phyloP scores from a whole-genome alignment of 92 coral and sea anemone genomes.

The Palythoa grandis region DNA sequence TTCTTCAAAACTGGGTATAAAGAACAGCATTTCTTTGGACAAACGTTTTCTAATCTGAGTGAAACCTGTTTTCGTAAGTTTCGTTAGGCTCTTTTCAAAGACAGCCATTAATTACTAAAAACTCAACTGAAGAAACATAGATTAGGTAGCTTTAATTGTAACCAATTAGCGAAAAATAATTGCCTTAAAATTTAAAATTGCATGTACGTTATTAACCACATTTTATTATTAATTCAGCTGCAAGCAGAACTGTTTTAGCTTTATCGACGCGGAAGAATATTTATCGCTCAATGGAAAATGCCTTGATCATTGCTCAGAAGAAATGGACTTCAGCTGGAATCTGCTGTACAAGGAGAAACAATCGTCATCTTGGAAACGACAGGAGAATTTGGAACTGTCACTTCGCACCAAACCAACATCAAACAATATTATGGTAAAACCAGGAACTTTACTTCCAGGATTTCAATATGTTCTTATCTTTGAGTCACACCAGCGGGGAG shows the following conservation, averaged over 20 bases:
- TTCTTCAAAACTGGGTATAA: too few species aligned
- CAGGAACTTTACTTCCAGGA: conserved; percentile 2
- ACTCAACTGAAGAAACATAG: too few species aligned
- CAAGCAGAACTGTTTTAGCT: conserved; percentile 13
- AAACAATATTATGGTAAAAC: conserved; percentile 24
- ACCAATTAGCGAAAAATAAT: too few species aligned
- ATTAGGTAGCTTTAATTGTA: too few species aligned
- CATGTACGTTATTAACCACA: neutral
- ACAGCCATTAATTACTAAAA: too few species aligned
- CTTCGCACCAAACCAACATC: conserved; percentile 26
- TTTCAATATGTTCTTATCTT: conserved; percentile 9
- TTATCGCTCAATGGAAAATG: conserved; percentile 30
- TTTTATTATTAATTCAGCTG: neutral
- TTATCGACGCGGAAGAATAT: conserved; percentile 17
- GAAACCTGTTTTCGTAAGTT: too few species aligned
- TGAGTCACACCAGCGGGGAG: neutral
- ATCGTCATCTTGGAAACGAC: conserved; percentile 10
- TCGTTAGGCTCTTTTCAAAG: too few species aligned
- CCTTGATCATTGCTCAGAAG: conserved; percentile 7
- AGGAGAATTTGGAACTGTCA: neutral
- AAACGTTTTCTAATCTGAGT: too few species aligned
- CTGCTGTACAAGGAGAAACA: conserved; percentile 17
- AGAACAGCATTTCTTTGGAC: too few species aligned
- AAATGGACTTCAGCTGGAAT: conserved; percentile 36
- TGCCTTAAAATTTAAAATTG: too few species aligned